A percentile compares a stretch with the other conserved stretches of the same genome.
Evolutionary conservation across 2,797 vertebrate species (phyloP).

Genomic region (Melanotaenia pygmaea): DNA sequence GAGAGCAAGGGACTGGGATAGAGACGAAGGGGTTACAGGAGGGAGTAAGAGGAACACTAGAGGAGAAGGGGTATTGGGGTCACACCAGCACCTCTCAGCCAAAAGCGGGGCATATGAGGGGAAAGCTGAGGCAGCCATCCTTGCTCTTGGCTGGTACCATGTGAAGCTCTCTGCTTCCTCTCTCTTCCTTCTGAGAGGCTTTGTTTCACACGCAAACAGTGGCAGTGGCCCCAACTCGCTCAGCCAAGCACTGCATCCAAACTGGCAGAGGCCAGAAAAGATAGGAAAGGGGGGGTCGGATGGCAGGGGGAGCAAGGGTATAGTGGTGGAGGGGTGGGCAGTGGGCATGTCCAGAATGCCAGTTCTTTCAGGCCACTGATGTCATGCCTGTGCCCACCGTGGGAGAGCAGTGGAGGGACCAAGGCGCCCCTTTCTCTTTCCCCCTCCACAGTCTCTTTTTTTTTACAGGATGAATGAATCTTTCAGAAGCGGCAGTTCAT

Average conservation of each 20-base stretch:
- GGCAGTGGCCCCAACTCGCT: constrained; percentile 79
- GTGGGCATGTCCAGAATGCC: constrained; percentile 80
- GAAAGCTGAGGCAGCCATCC: constrained; percentile 73
- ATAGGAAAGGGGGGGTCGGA: constrained; percentile 45
- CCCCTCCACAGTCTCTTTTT: constrained; percentile 75
- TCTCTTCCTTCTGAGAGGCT: constrained; percentile 82
- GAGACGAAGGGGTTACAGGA: constrained; percentile 68
- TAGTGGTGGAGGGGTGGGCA: constrained; percentile 50
- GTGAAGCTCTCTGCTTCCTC: constrained; percentile 85
- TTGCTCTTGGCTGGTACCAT: constrained; percentile 84
- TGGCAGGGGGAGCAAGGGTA: constrained; percentile 58
- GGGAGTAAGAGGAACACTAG: constrained; percentile 55
- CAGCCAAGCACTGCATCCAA: constrained; percentile 79
- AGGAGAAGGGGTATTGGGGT: constrained; percentile 68
- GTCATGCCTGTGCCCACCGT: constrained; percentile 87
- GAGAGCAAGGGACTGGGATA: constrained; percentile 52
- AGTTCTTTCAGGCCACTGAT: constrained; percentile 84
- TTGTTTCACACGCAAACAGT: constrained; percentile 85
- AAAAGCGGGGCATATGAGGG: constrained; percentile 78
- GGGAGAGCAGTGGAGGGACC: constrained; percentile 83
- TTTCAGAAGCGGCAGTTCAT: constrained; percentile 83
- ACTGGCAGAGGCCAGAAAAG: constrained; percentile 77
- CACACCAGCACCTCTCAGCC: constrained; percentile 72
- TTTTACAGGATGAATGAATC: constrained; percentile 85
- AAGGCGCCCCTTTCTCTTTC: constrained; percentile 67